phyloP scores from a whole-genome alignment of 2,113 vertebrate species.

The Bujurquina vittata region DNA sequence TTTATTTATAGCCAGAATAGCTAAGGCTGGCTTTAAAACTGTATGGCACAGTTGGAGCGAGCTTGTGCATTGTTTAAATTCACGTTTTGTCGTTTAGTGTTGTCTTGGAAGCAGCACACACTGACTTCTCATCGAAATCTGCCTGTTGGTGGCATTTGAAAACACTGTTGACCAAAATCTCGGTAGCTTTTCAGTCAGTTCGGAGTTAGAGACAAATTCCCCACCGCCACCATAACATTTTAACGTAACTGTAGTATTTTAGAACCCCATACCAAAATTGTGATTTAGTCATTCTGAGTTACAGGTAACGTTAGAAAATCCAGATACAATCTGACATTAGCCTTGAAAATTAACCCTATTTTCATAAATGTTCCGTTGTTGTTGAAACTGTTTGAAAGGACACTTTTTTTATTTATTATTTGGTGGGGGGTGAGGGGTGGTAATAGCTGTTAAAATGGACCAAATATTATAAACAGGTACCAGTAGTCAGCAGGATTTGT shows the following conservation, averaged over 20 bases:
- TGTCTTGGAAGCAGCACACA: neutral
- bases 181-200: neutral
- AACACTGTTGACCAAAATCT: neutral
- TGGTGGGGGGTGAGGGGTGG: neutral
- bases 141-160: neutral
- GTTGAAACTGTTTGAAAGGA: neutral
- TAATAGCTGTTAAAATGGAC: neutral
- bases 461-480: neutral
- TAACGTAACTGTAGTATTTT: neutral
- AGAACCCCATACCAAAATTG: neutral
- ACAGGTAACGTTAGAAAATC: neutral
- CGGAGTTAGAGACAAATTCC: neutral
- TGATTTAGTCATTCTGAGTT: neutral
- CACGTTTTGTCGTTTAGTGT: neutral
- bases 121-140: conserved; percentile 20
- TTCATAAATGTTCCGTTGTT: neutral
- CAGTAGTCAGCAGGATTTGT: neutral
- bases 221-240: neutral
- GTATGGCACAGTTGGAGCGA: neutral
- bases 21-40: neutral
- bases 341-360: neutral
- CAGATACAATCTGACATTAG: neutral
- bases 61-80: no score
- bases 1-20: neutral
- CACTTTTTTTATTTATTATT: no score